Evolutionary conservation across 2,888 invertebrate genomes (phyloP).

Genomic region (Hololepta plana): DNA sequence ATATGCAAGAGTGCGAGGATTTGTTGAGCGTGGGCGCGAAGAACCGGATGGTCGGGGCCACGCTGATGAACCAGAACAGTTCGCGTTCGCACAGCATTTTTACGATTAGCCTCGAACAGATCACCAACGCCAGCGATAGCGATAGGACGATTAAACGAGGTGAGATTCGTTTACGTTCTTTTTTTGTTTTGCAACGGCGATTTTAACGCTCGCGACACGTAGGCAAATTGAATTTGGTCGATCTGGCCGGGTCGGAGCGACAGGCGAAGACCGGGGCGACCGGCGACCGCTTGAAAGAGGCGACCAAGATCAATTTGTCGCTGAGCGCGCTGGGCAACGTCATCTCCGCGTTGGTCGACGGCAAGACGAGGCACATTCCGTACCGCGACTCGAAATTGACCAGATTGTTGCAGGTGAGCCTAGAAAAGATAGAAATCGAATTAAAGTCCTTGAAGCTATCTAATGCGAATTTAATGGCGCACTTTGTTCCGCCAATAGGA

Average conservation of each 20-base stretch:
- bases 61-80: constrained; percentile 75
- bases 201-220: too few relatives aligned
- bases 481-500: too few relatives aligned
- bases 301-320: constrained; percentile 77
- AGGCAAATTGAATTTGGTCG: constrained; percentile 72
- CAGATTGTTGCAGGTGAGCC: constrained; percentile 44
- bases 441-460: neutral
- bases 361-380: constrained; percentile 61
- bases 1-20: constrained; percentile 56
- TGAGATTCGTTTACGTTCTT: constrained; percentile 1
- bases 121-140: constrained; percentile 30
- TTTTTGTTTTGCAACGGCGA: constrained; percentile 15
- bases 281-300: constrained; percentile 71
- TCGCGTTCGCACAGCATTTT: constrained; percentile 81
- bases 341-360: constrained; percentile 72
- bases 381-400: constrained; percentile 78
- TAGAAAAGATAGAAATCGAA: constrained; percentile 1
- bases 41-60: constrained; percentile 67
- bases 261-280: constrained; percentile 73
- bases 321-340: constrained; percentile 78
- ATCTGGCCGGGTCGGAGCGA: constrained; percentile 76
- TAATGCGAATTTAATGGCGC: too few relatives aligned
- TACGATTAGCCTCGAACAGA: constrained; percentile 68
- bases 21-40: constrained; percentile 60
- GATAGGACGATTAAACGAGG: constrained; percentile 17